Evolutionary conservation across 2,113 vertebrate species (phyloP), one percentile per base, ranked within the genome.

Genomic region (Uropsilus gracilis): DNA sequence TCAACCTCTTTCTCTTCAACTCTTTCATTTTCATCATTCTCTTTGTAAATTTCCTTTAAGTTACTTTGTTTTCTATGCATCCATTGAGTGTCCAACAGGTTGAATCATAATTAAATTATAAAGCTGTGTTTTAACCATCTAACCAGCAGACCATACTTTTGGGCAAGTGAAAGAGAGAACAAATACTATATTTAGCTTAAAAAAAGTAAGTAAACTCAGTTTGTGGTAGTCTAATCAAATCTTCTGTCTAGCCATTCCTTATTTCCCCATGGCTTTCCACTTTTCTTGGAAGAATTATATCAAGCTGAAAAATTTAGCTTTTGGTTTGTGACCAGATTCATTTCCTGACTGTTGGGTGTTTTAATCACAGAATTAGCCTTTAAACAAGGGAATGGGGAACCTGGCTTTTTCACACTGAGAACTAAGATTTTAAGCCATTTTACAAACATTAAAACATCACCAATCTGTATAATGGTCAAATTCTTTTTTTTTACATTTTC

Each of bases 261-360:
- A 50, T 82, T 81, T 82, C 69, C 73, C 89, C 30, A 2, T 24
- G 59, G 72, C n/a, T 53, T 22, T 82, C 10, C 28, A 86, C 66
- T 89, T 88, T 90, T 86, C 78, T 82, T 86, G 55, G 59, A 91
- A 77, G 37, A 72, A 77, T 96, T 81, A 94, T 48, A 86, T 95
- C 48, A 77, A 68, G 42, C 69, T 91, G 24, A 48, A 77, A 73
- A 69, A 34, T 69, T 89, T 32, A 80, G 75, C 71, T 78, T 76
- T 95, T 72, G 55, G 32, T 82, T 89, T 69, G 64, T 95, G 75
- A 94, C 59, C 73, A 48, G 83, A 68, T 68, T 93, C 68, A 48
- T 82, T 90, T 95, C 50, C 44, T 66, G 39, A 59, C 69, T 14
- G 46, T 92, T 8, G 0, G 55, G 44, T 39, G 13, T 93, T 77